These are phyloP conservation scores for Periplaneta americana DNA, from an alignment of 1,140 invertebrate genomes.

Conservation along the genomic window DNA sequence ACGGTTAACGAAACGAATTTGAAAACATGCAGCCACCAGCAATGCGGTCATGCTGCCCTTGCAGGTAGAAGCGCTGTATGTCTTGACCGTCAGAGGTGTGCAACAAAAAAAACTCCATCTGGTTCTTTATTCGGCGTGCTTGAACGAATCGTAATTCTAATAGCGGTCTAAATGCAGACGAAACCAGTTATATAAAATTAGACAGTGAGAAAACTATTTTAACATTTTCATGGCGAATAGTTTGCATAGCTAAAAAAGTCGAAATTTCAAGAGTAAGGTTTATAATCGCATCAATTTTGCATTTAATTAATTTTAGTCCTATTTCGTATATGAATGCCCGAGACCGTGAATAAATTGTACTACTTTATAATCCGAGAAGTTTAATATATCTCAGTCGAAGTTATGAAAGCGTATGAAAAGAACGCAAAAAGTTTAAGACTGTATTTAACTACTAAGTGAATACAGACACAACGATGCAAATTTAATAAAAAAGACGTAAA, in stretches of 20 bases:
- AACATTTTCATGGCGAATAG: neutral
- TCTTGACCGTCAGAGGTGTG: neutral
- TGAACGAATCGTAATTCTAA: neutral
- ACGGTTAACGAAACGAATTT: neutral
- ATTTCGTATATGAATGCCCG: neutral
- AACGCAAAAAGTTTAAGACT: too few species aligned
- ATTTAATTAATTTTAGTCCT: neutral
- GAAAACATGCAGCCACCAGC: neutral
- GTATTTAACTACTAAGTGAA: too few species aligned
- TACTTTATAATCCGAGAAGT: neutral
- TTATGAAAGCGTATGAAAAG: too few species aligned
- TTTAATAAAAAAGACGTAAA: too few species aligned
- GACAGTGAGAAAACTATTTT: neutral
- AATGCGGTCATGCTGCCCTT: neutral
- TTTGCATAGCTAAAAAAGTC: neutral
- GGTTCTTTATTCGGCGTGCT: neutral
- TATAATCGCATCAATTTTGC: neutral
- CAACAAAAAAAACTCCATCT: neutral
- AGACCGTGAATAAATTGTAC: neutral
- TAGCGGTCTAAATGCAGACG: neutral
- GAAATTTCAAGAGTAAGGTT: neutral
- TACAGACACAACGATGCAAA: too few species aligned
- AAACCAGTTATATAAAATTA: neutral
- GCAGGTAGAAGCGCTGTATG: neutral
- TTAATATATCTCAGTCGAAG: neutral